Conservation (phyloP, 2,113 vertebrate species). For the Craseonycteris thonglongyai region DNA sequence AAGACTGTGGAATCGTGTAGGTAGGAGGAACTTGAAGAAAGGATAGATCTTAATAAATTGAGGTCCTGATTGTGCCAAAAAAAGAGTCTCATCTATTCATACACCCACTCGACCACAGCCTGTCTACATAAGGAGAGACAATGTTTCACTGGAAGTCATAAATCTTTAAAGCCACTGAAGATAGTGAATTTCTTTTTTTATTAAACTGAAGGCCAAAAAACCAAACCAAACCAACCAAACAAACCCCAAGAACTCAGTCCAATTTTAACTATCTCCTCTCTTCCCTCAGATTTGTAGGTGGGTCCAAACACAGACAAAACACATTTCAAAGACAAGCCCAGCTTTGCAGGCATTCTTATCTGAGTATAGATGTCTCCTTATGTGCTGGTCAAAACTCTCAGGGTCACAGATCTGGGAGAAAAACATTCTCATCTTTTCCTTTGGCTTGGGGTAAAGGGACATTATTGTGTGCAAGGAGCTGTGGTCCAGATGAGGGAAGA, state of each 20-base stretch:
- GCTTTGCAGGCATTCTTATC: background rate
- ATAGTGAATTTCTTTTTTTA: conserved; percentile 47
- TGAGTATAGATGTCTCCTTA: background rate
- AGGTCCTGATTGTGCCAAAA: background rate
- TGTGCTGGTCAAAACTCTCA: background rate
- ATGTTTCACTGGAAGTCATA: conserved; percentile 44
- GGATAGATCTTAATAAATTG: background rate
- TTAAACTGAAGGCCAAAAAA: conserved; percentile 42
- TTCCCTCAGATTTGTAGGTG: background rate
- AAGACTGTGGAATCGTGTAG: background rate
- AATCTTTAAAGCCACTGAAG: conserved; percentile 40
- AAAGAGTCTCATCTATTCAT: background rate
- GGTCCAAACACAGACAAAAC: background rate
- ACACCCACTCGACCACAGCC: background rate
- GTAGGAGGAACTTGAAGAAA: background rate
- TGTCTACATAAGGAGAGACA: conserved; percentile 6
- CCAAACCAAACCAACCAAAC: too few relatives aligned
- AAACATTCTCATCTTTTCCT: background rate
- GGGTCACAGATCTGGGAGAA: background rate
- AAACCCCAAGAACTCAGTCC: conserved; percentile 28
- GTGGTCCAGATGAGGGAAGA: background rate
- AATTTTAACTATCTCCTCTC: conserved; percentile 22
- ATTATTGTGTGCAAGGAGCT: background rate
- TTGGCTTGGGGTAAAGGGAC: background rate
- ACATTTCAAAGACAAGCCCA: conserved; percentile 8